These are phyloP conservation scores for Leptonema lineaticorne DNA, from an alignment of 1,140 invertebrate species.

Conservation along the genomic window DNA sequence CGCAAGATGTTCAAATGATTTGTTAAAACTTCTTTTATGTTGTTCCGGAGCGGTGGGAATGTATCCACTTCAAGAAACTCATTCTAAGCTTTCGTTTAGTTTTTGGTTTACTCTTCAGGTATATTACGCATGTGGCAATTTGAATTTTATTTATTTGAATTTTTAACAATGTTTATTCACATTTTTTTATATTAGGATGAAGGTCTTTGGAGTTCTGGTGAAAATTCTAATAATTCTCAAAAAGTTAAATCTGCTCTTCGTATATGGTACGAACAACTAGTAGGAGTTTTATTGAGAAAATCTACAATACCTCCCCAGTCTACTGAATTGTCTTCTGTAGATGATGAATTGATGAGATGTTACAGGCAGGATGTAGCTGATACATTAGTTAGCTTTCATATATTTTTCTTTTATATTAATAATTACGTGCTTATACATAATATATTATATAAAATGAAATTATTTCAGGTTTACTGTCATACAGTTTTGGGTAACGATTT, in stretches of 20 bases:
- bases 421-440: not conserved
- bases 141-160: not conserved
- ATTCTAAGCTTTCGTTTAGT: slow-evolving; percentile 79
- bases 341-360: slow-evolving; percentile 83
- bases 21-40: slow-evolving; percentile 66
- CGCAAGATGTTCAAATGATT: slow-evolving; percentile 43
- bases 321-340: slow-evolving; percentile 63
- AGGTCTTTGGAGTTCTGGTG: slow-evolving; percentile 24
- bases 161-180: not conserved
- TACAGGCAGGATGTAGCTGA: slow-evolving; percentile 91
- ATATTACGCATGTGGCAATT: not conserved
- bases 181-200: slow-evolving; percentile 29
- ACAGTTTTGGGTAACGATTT: slow-evolving; percentile 72
- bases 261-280: slow-evolving; percentile 44
- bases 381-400: slow-evolving; percentile 65
- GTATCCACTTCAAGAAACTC: slow-evolving; percentile 81
- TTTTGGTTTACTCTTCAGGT: slow-evolving; percentile 92
- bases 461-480: slow-evolving; percentile 76
- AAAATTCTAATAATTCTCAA: slow-evolving; percentile 13
- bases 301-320: slow-evolving; percentile 49
- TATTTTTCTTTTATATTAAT: not conserved
- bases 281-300: slow-evolving; percentile 48
- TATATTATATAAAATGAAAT: slow-evolving; percentile 13
- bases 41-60: slow-evolving; percentile 78
- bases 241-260: slow-evolving; percentile 27